Evolutionary conservation across 2,888 invertebrate genomes (phyloP).

Genomic region (Drosophila colorata): DNA sequence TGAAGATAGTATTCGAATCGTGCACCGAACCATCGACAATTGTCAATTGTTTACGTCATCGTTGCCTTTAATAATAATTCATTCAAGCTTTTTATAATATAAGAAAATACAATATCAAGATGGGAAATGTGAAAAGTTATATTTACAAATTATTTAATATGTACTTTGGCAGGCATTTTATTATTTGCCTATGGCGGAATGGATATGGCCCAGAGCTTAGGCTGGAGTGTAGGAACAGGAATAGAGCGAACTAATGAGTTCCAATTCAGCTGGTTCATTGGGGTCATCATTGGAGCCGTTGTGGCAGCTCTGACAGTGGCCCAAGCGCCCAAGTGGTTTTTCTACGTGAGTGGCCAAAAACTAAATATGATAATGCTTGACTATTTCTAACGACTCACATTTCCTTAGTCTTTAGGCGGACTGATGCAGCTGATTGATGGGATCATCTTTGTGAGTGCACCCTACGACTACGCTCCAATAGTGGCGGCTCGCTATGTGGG

Average conservation of each 20-base stretch:
- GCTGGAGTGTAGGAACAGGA: conserved; percentile 51
- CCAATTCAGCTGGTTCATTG: conserved; percentile 78
- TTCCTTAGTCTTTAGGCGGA: conserved; percentile 41
- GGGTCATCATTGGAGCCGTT: conserved; percentile 72
- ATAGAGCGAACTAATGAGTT: conserved; percentile 41
- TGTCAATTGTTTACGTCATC: too few relatives aligned
- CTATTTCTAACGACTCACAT: accelerated
- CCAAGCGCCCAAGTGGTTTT: conserved; percentile 52
- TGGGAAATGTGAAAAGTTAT: too few relatives aligned
- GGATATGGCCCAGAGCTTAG: conserved; percentile 72
- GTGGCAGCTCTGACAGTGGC: conserved; percentile 49
- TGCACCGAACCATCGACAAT: too few relatives aligned
- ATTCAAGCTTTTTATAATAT: too few relatives aligned
- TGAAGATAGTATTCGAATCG: too few relatives aligned
- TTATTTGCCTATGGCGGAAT: conserved; percentile 70
- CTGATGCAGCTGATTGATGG: conserved; percentile 66
- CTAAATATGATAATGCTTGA: too few relatives aligned
- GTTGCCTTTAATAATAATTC: too few relatives aligned
- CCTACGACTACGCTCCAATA: conserved; percentile 53
- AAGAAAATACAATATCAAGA: too few relatives aligned
- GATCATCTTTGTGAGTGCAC: conserved; percentile 67
- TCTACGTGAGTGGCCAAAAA: conserved; percentile 54
- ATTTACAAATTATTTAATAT: too few relatives aligned
- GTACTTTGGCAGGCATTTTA: conserved; percentile 43
- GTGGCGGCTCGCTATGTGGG: conserved; percentile 76